Conservation (phyloP, 2,113 vertebrate genomes). For the Neogobius melanostomus region DNA sequence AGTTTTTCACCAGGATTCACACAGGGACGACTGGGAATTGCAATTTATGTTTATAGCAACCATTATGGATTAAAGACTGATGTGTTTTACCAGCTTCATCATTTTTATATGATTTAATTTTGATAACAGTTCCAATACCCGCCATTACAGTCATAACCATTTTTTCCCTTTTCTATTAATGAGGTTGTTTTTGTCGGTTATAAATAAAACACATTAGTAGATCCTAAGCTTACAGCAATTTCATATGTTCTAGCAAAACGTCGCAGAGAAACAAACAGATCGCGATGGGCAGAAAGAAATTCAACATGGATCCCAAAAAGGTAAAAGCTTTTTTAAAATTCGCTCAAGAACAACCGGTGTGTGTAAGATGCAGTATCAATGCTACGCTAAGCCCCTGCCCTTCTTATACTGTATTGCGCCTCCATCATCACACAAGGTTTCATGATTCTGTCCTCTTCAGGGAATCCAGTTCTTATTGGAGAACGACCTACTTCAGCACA, state of each 20-base stretch:
- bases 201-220: too few species aligned
- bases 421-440: slow-evolving; percentile 15
- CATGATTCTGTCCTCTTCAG: slow-evolving; percentile 60
- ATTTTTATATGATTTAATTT: too few species aligned
- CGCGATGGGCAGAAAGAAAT: slow-evolving; percentile 98
- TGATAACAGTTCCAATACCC: too few species aligned
- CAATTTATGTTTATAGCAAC: background rate
- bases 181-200: too few species aligned
- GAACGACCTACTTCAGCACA: slow-evolving; percentile 95
- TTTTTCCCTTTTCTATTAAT: too few species aligned
- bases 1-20: background rate
- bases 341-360: background rate
- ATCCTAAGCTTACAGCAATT: background rate
- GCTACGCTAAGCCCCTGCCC: background rate
- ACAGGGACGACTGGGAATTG: background rate
- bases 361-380: background rate
- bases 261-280: slow-evolving; percentile 97
- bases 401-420: background rate
- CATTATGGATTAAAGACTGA: background rate
- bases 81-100: too few species aligned
- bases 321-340: slow-evolving; percentile 60
- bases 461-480: slow-evolving; percentile 97
- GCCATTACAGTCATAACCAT: too few species aligned
- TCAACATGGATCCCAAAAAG: slow-evolving; percentile 99
- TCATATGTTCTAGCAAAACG: slow-evolving; percentile 83